Evolutionary conservation across 2,113 vertebrate genomes (phyloP).

Genomic region (Eonycteris spelaea): DNA sequence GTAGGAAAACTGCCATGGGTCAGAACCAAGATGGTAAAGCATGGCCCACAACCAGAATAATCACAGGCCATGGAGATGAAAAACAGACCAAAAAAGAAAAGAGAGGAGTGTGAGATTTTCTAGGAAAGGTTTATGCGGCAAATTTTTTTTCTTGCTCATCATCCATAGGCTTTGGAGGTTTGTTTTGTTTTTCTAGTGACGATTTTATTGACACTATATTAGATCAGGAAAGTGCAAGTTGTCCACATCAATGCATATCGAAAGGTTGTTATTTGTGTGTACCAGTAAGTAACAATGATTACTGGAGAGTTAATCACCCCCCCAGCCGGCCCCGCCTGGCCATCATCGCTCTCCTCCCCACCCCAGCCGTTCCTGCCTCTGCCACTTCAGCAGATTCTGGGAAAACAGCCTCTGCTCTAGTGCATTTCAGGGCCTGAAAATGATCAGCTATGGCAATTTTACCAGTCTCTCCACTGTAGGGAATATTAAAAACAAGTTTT

Average conservation of each 20-base stretch:
- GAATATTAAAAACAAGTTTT: not conserved
- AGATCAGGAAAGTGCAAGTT: not conserved
- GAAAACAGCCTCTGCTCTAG: not conserved
- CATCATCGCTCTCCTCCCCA: too few relatives aligned
- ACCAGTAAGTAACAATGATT: not conserved
- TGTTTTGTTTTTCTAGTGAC: not conserved
- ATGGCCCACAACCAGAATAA: not conserved
- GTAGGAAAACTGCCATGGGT: not conserved
- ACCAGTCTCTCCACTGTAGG: not conserved
- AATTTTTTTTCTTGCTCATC: not conserved
- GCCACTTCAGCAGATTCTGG: not conserved
- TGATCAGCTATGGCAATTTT: not conserved
- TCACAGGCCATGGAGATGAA: not conserved
- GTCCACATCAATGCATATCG: not conserved
- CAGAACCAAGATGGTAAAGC: not conserved
- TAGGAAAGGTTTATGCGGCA: not conserved
- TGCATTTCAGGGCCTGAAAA: not conserved
- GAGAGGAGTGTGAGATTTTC: not conserved
- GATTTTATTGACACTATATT: not conserved
- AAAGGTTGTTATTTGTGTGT: not conserved
- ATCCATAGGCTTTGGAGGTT: not conserved
- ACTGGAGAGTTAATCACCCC: not conserved
- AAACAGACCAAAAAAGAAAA: too few relatives aligned
- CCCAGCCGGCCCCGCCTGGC: rapidly evolving
- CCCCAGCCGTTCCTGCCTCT: not conserved